phyloP scores from a whole-genome alignment of 1,140 invertebrate species.

The Argopecten irradians region DNA sequence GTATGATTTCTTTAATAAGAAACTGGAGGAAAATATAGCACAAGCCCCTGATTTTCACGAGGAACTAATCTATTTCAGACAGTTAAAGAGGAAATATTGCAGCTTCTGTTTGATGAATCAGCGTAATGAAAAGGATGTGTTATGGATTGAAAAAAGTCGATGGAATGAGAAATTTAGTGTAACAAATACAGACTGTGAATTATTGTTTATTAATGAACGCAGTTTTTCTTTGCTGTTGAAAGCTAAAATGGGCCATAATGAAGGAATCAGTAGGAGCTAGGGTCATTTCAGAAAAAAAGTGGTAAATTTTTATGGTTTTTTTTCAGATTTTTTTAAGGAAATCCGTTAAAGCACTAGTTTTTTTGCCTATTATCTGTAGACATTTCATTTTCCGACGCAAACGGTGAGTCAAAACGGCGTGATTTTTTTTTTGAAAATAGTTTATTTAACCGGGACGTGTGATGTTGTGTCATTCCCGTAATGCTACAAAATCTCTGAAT shows the following conservation, averaged over 20 bases:
- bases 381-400: too few relatives aligned
- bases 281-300: too few relatives aligned
- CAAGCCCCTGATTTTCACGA: constrained; percentile 43
- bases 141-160: not conserved
- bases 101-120: constrained; percentile 47
- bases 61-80: constrained; percentile 49
- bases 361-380: too few relatives aligned
- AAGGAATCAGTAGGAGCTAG: too few relatives aligned
- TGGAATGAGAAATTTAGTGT: not conserved
- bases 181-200: not conserved
- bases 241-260: not conserved
- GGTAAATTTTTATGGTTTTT: too few relatives aligned
- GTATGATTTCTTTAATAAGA: constrained; percentile 52
- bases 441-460: too few relatives aligned
- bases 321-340: too few relatives aligned
- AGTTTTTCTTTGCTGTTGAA: not conserved
- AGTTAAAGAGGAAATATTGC: constrained; percentile 28
- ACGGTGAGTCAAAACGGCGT: too few relatives aligned
- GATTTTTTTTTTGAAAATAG: too few relatives aligned
- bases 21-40: constrained; percentile 43
- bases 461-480: too few relatives aligned
- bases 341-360: too few relatives aligned
- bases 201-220: not conserved
- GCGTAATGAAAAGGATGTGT: not conserved
- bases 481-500: too few relatives aligned